These are phyloP conservation scores for Grapholita molesta DNA, from an alignment of 1,140 invertebrate species.

Conservation along the genomic window DNA sequence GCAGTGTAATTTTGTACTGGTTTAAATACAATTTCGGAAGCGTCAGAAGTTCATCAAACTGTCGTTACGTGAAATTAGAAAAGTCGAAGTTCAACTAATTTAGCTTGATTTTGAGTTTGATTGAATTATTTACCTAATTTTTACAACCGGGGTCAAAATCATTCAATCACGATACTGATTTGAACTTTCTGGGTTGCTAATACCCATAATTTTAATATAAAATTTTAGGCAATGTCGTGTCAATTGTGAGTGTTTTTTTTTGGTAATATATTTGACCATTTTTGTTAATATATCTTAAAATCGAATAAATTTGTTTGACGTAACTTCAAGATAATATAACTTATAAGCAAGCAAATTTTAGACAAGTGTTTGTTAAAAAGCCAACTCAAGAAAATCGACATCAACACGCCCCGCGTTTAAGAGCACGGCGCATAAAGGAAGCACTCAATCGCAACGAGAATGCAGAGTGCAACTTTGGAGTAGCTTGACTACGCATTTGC, in stretches of 20 bases:
- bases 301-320: too few relatives aligned
- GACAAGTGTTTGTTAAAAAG: not conserved
- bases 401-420: not conserved
- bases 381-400: not conserved
- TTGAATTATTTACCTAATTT: not conserved
- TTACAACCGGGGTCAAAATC: not conserved
- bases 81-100: slow-evolving; percentile 1
- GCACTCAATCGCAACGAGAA: not conserved
- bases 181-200: too few relatives aligned
- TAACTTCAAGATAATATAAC: too few relatives aligned
- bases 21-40: not conserved
- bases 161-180: too few relatives aligned
- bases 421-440: not conserved
- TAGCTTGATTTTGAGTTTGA: not conserved
- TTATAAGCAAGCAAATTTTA: too few relatives aligned
- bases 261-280: too few relatives aligned
- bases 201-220: too few relatives aligned
- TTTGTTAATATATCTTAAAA: too few relatives aligned
- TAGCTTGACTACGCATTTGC: not conserved
- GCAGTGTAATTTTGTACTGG: not conserved
- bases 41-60: slow-evolving; percentile 9
- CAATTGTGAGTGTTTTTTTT: too few relatives aligned
- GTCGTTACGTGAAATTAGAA: slow-evolving; percentile 5
- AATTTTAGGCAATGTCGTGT: too few relatives aligned
- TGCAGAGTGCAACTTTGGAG: not conserved